phyloP scores from a whole-genome alignment of 2,888 invertebrate species.

The Athripsodes cinereus region DNA sequence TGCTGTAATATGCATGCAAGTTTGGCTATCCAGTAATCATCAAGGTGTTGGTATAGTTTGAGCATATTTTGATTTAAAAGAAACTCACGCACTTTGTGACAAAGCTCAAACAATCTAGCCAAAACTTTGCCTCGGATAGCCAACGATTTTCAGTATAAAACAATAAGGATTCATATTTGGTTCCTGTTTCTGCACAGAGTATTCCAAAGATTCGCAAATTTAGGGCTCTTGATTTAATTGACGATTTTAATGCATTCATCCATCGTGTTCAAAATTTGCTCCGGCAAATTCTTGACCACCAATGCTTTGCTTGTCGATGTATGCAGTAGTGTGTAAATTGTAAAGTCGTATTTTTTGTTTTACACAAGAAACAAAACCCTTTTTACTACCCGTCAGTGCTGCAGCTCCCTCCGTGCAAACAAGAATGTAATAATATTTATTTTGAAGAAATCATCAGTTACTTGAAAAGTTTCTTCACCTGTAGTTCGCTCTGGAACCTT shows the following conservation, averaged over 20 bases:
- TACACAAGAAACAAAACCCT: too few species aligned
- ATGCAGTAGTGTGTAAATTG: slow-evolving; percentile 26
- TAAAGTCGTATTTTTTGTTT: slow-evolving; percentile 26
- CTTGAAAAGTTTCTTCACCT: slow-evolving; percentile 26
- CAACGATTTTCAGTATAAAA: slow-evolving; percentile 24
- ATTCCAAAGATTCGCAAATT: too few species aligned
- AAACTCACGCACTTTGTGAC: slow-evolving; percentile 25
- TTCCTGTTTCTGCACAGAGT: slow-evolving; percentile 27
- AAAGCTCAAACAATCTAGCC: slow-evolving; percentile 24
- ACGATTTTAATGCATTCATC: slow-evolving; percentile 23
- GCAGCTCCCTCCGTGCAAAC: slow-evolving; percentile 26
- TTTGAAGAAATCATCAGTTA: slow-evolving; percentile 24
- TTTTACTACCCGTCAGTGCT: slow-evolving; percentile 24
- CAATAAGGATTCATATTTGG: slow-evolving; percentile 22
- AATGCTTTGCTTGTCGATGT: slow-evolving; percentile 21
- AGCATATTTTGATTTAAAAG: slow-evolving; percentile 21
- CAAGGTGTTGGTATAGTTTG: slow-evolving; percentile 16
- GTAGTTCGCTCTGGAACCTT: slow-evolving; percentile 22
- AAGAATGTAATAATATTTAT: slow-evolving; percentile 21
- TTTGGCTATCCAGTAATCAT: slow-evolving; percentile 19
- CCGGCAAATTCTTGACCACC: slow-evolving; percentile 24
- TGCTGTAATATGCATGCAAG: slow-evolving; percentile 25
- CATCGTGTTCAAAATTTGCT: slow-evolving; percentile 21
- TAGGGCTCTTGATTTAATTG: slow-evolving; percentile 21
- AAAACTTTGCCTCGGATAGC: slow-evolving; percentile 25